Percentiles rank a stretch among this genome's conserved stretches.
Conservation (phyloP, 1,140 invertebrate species). For the Eciton burchellii region DNA sequence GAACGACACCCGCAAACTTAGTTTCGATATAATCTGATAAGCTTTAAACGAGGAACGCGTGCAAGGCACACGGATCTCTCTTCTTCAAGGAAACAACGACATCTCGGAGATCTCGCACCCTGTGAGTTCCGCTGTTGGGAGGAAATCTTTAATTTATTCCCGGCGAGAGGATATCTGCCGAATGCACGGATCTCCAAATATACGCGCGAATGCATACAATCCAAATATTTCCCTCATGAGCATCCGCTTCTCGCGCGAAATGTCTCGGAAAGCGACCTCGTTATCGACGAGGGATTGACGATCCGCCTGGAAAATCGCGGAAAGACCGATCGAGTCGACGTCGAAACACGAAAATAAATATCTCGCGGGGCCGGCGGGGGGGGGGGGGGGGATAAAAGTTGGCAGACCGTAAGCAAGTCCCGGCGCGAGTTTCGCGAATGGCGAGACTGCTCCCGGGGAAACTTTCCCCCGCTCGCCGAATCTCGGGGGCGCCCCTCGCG, state of each 20-base stretch:
- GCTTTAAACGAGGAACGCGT: not conserved
- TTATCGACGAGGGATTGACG: not conserved
- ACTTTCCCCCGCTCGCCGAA: conserved; percentile 57
- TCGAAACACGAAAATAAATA: conserved; percentile 31
- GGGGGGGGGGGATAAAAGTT: conserved; percentile 15
- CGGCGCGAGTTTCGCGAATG: conserved; percentile 40
- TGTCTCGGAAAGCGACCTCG: no score
- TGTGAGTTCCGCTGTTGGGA: not conserved
- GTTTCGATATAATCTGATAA: conserved; percentile 19
- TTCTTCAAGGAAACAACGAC: not conserved
- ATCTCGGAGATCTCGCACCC: no score
- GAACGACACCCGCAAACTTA: not conserved
- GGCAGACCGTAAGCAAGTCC: conserved; percentile 28
- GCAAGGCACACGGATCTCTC: not conserved
- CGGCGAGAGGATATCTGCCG: not conserved
- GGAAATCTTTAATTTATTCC: not conserved
- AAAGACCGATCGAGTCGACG: conserved; percentile 23
- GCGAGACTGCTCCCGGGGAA: conserved; percentile 40
- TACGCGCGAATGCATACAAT: no score
- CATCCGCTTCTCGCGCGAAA: no score
- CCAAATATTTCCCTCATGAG: no score
- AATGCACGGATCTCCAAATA: not conserved
- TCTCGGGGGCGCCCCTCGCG: conserved; percentile 52
- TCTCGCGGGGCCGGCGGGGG: not conserved
- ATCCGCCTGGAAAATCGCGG: no score